phyloP scores from a whole-genome alignment of 2,113 vertebrate genomes.

The Hippocampus mohnikei region DNA sequence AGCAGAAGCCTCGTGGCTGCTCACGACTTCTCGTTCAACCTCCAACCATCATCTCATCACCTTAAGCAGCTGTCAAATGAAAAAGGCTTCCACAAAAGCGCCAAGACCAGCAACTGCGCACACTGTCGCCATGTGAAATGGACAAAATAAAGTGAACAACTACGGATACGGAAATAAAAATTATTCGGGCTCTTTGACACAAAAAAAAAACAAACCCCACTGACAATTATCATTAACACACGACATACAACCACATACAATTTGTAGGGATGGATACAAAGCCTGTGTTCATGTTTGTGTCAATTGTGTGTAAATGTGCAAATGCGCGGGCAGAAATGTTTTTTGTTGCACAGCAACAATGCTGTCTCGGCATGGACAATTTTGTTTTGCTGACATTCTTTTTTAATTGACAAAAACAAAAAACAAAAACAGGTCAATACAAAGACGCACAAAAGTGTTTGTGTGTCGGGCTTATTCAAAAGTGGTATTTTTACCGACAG shows the following conservation, averaged over 20 bases:
- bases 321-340: slow-evolving; percentile 4
- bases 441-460: slow-evolving; percentile 11
- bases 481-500: slow-evolving; percentile 23
- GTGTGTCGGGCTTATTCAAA: neutral
- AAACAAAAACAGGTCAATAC: slow-evolving; percentile 5
- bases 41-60: neutral
- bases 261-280: no score
- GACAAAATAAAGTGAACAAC: neutral
- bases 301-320: slow-evolving; percentile 1
- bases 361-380: slow-evolving; percentile 9
- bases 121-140: neutral
- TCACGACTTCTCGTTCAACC: slow-evolving; percentile 8
- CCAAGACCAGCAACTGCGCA: neutral
- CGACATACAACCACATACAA: no score
- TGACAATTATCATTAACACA: no score
- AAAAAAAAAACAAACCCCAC: no score
- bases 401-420: slow-evolving; percentile 4
- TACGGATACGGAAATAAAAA: neutral
- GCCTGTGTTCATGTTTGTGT: neutral
- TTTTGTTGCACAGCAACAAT: slow-evolving; percentile 12
- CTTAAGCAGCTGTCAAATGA: slow-evolving; percentile 4
- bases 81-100: neutral
- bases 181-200: no score
- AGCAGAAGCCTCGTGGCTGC: slow-evolving; percentile 5
- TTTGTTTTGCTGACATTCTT: slow-evolving; percentile 8